Percentiles rank a stretch among this genome's conserved stretches.
These are phyloP conservation scores for Cataglyphis hispanica DNA, from an alignment of 1,140 invertebrate species.

Conservation along the genomic window DNA sequence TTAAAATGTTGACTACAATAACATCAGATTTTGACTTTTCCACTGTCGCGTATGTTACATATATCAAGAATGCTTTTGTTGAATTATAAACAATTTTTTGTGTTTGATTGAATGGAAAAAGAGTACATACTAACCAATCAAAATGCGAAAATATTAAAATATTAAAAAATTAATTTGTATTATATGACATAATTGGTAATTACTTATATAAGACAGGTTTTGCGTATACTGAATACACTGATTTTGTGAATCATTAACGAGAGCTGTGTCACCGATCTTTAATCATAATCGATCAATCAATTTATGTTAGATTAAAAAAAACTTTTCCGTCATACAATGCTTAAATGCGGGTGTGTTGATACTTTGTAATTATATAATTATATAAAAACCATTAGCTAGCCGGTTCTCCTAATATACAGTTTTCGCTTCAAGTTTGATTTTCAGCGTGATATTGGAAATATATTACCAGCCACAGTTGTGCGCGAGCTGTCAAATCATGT, in stretches of 20 bases:
- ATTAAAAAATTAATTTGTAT: neutral
- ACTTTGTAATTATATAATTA: conserved; percentile 47
- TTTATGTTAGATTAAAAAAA: neutral
- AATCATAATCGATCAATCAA: neutral
- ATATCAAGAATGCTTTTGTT: too few relatives aligned
- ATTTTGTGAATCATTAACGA: neutral
- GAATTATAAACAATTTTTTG: too few relatives aligned
- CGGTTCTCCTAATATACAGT: neutral
- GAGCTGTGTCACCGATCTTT: neutral
- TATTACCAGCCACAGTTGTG: neutral
- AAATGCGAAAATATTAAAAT: neutral
- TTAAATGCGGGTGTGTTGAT: neutral
- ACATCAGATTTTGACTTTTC: neutral
- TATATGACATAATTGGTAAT: neutral
- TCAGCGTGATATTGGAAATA: neutral
- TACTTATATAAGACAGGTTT: neutral
- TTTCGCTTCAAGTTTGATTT: conserved; percentile 10
- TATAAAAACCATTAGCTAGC: conserved; percentile 12
- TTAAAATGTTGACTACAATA: neutral
- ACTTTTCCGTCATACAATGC: neutral
- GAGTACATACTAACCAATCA: neutral
- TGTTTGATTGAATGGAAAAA: neutral
- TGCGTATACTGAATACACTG: neutral
- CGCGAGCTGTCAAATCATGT: neutral
- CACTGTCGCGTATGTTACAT: neutral